Evolutionary conservation across 2,888 invertebrate species (phyloP).

Genomic region (Lomographa bimaculata): DNA sequence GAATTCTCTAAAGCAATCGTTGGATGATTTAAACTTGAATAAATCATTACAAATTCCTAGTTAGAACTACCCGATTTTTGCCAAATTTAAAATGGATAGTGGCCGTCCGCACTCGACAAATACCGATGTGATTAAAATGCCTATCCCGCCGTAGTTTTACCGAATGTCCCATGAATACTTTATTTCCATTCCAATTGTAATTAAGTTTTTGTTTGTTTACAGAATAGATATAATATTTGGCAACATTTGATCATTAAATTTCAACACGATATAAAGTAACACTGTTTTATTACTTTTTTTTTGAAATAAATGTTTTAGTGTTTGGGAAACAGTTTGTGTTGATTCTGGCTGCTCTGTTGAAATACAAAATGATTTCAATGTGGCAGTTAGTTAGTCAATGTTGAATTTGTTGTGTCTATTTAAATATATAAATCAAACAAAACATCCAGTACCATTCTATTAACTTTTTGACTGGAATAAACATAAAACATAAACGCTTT

Average conservation of each 20-base stretch:
- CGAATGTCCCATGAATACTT: constrained; percentile 41
- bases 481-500: too few relatives aligned
- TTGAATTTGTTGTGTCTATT: too few relatives aligned
- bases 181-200: constrained; percentile 38
- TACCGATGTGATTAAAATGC: constrained; percentile 34
- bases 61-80: constrained; percentile 13
- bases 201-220: constrained; percentile 40
- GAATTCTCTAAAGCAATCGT: too few relatives aligned
- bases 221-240: constrained; percentile 28
- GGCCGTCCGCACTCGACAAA: constrained; percentile 35
- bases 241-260: constrained; percentile 17
- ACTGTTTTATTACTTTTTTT: neutral
- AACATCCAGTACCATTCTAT: too few relatives aligned
- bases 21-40: too few relatives aligned
- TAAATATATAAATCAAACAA: too few relatives aligned
- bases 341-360: too few relatives aligned
- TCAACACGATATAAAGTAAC: constrained; percentile 6
- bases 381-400: too few relatives aligned
- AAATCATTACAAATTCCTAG: constrained; percentile 10
- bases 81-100: constrained; percentile 31
- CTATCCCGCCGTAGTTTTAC: constrained; percentile 25
- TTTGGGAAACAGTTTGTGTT: too few relatives aligned
- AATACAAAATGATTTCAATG: too few relatives aligned
- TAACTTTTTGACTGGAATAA: too few relatives aligned
- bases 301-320: too few relatives aligned